phyloP scores from a whole-genome alignment of 1,140 invertebrate genomes.

The Holcopasites calliopsidis region DNA sequence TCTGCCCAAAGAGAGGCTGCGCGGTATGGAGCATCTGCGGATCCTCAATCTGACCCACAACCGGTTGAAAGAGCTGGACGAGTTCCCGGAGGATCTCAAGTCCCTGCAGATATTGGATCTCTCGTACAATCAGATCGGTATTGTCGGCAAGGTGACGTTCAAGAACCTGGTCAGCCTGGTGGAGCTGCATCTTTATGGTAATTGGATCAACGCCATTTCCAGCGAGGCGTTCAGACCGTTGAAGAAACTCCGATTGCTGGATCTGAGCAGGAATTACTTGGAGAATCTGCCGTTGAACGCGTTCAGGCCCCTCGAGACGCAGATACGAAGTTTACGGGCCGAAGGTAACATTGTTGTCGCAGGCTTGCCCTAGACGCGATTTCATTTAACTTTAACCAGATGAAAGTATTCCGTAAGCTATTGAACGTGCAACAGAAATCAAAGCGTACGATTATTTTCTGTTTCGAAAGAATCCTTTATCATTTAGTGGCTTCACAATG shows the following conservation, averaged over 20 bases:
- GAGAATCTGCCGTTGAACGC: constrained; percentile 89
- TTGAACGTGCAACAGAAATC: too few species aligned
- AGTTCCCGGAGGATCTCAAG: constrained; percentile 89
- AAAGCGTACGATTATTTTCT: too few species aligned
- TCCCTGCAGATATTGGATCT: constrained; percentile 89
- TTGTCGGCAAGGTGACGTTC: constrained; percentile 88
- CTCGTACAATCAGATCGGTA: constrained; percentile 90
- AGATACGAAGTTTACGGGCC: constrained; percentile 86
- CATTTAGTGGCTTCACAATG: too few species aligned
- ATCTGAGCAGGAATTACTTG: constrained; percentile 91
- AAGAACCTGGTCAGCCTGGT: constrained; percentile 86
- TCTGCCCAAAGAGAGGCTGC: constrained; percentile 90
- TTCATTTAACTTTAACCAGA: too few species aligned
- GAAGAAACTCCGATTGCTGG: constrained; percentile 88
- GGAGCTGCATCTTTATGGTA: constrained; percentile 89
- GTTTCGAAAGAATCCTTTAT: too few species aligned
- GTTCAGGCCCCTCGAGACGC: constrained; percentile 88
- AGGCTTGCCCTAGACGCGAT: background rate
- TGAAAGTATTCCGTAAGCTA: too few species aligned
- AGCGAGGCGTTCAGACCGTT: constrained; percentile 89
- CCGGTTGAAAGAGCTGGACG: constrained; percentile 88
- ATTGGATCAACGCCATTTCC: constrained; percentile 89
- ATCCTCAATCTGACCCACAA: constrained; percentile 92
- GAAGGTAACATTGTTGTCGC: constrained; percentile 83
- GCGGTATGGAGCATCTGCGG: constrained; percentile 86